Evolutionary conservation across 2,113 vertebrate species (phyloP).

Genomic region (Nannobrachium achirus): DNA sequence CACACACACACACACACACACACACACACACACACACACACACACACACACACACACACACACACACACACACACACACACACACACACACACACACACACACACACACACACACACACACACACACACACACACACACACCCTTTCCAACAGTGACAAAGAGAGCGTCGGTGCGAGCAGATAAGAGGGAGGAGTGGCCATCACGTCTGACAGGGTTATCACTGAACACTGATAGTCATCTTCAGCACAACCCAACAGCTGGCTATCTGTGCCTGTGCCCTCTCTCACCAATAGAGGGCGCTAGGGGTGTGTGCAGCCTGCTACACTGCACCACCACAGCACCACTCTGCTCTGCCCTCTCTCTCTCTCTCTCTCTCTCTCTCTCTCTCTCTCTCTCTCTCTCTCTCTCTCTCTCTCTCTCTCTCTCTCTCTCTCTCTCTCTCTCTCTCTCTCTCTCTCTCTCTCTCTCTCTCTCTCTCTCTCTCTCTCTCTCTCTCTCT

Average conservation of each 20-base stretch:
- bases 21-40: neutral
- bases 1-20: neutral
- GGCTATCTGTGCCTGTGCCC: constrained; percentile 19
- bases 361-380: neutral
- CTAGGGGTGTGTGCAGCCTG: constrained; percentile 40
- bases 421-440: neutral
- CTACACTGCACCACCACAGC: neutral
- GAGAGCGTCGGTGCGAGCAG: constrained; percentile 11
- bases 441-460: neutral
- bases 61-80: neutral
- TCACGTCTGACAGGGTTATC: constrained; percentile 39
- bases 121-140: neutral
- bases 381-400: too few species aligned
- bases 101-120: neutral
- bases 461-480: neutral
- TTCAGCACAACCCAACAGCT: neutral
- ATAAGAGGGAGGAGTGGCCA: constrained; percentile 13
- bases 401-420: too few species aligned
- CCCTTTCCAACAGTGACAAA: constrained; percentile 19
- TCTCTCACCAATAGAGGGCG: constrained; percentile 68
- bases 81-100: neutral
- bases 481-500: constrained; percentile 3
- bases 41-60: neutral
- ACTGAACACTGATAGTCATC: constrained; percentile 12
- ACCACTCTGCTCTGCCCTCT: neutral